These are phyloP conservation scores for Tenualosa thibaudeaui DNA, from an alignment of 2,797 vertebrate genomes.

Conservation along the genomic window DNA sequence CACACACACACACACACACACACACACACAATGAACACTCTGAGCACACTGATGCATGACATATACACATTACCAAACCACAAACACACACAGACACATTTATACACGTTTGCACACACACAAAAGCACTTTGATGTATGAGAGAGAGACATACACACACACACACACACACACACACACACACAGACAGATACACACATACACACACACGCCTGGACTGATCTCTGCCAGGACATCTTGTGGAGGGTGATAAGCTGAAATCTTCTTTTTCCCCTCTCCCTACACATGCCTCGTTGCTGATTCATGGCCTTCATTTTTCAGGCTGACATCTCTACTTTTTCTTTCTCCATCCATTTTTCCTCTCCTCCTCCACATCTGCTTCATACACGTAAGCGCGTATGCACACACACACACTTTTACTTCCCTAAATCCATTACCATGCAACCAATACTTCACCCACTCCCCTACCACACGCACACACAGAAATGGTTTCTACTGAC, in stretches of 20 bases:
- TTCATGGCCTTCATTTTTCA: not conserved
- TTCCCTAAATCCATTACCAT: not conserved
- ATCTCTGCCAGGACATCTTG: constrained; percentile 37
- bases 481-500: not conserved
- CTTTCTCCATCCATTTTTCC: constrained; percentile 2
- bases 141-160: not conserved
- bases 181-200: too few relatives aligned
- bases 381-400: not conserved
- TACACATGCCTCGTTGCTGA: constrained; percentile 10
- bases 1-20: not conserved
- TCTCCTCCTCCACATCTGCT: not conserved
- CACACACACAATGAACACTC: too few relatives aligned
- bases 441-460: constrained; percentile 39
- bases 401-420: not conserved
- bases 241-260: constrained; percentile 30
- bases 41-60: too few relatives aligned
- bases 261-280: constrained; percentile 10
- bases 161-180: not conserved
- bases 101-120: not conserved
- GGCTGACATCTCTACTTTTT: not conserved
- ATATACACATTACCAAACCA: not conserved
- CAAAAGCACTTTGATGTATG: too few relatives aligned
- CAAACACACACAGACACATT: not conserved
- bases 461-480: not conserved
- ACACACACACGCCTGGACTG: too few relatives aligned